A percentile compares a stretch with the other conserved stretches of the same genome.
These are phyloP conservation scores for Podargus strigoides DNA, from an alignment of 2,797 vertebrate genomes.

Conservation along the genomic window DNA sequence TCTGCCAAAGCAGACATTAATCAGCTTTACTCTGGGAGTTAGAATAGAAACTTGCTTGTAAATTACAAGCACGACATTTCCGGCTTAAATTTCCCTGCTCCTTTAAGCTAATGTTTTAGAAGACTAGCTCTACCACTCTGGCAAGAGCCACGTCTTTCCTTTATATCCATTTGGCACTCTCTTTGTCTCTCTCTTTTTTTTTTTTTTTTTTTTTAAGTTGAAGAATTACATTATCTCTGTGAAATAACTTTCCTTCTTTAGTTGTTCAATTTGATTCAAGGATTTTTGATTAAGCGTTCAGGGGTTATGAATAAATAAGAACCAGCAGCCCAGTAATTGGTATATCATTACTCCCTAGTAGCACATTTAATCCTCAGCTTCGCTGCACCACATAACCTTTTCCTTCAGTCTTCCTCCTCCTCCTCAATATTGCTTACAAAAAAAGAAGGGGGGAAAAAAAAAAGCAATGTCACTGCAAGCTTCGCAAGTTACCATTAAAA, in stretches of 20 bases:
- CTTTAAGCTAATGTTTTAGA: conserved; percentile 45
- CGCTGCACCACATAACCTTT: conserved; percentile 76
- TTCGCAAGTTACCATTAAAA: conserved; percentile 88
- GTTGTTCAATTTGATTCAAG: conserved; percentile 73
- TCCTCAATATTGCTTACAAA: conserved; percentile 48
- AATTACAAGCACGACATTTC: conserved; percentile 34
- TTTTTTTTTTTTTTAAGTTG: background rate
- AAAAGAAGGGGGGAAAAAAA: background rate
- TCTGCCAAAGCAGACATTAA: conserved; percentile 26
- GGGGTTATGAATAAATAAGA: conserved; percentile 77
- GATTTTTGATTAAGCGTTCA: conserved; percentile 78
- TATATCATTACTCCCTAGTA: conserved; percentile 75
- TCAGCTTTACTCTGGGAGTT: background rate
- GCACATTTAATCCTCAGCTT: conserved; percentile 76
- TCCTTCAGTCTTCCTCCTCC: conserved; percentile 58
- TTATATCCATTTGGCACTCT: conserved; percentile 23
- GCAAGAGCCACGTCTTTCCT: background rate
- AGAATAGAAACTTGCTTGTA: background rate
- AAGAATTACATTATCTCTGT: conserved; percentile 57
- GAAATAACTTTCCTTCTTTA: conserved; percentile 76
- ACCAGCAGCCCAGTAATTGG: conserved; percentile 69
- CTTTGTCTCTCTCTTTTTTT: background rate
- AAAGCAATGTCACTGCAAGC: conserved; percentile 80
- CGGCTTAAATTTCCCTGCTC: background rate
- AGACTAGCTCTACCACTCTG: conserved; percentile 4